Evolutionary conservation across 2,797 vertebrate genomes (phyloP).

Genomic region (Anguilla anguilla): DNA sequence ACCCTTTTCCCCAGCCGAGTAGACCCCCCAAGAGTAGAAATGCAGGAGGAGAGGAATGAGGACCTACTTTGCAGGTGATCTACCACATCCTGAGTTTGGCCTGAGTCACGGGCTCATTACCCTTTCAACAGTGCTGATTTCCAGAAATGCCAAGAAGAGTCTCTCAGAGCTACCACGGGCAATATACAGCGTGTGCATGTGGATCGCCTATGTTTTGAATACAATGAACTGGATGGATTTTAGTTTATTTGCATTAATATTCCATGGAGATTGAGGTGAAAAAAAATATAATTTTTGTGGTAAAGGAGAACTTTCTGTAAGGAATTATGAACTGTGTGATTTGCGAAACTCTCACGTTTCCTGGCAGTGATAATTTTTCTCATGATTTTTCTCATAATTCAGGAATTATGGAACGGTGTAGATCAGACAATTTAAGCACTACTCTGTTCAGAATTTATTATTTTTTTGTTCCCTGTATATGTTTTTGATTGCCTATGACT

Average conservation of each 20-base stretch:
- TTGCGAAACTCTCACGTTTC: not conserved
- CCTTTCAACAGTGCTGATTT: constrained; percentile 16
- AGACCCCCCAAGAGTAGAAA: not conserved
- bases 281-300: not conserved
- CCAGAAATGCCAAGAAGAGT: not conserved
- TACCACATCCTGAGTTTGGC: not conserved
- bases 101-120: not conserved
- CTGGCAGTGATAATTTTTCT: not conserved
- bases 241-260: not conserved
- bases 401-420: not conserved
- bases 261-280: not conserved
- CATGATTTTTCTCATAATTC: not conserved
- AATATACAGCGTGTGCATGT: not conserved
- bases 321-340: not conserved
- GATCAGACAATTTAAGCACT: not conserved
- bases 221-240: not conserved
- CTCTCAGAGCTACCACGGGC: not conserved
- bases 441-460: not conserved
- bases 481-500: not conserved
- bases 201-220: not conserved
- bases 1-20: not conserved
- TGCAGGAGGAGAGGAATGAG: not conserved
- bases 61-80: not conserved
- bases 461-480: not conserved
- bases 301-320: not conserved